Base-by-base conservation (phyloP, 2,797 vertebrate species). In the Melanotaenia pygmaea region DNA sequence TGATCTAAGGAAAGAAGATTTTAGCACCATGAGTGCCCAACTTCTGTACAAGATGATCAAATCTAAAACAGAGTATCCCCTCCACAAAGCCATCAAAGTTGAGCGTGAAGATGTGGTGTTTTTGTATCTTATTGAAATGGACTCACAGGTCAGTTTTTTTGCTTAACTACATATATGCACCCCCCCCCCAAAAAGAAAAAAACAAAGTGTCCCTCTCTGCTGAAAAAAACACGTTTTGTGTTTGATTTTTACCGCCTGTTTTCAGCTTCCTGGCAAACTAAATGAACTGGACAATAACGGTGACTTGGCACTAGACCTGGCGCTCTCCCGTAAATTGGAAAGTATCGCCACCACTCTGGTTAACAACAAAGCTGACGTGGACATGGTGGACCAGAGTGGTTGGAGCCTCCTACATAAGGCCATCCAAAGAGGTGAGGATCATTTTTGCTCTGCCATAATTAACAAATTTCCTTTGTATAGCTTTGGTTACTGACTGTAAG, bases 21-120 rank as follows among this genome's bases (percentile, higher is more conserved):
- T 99, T 89, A 97, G 97, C 86, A 98, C 95, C 79, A 97, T 99
- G 97, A 97, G 97, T 68, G 98, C 98, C 68, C 98, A 96, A 88
- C 93, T 99, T 9, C 80, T 99, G 54, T 99, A 96, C 88, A 99
- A 99, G 93, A 99, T 99, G 98, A 98, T 99, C 89, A 98, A 99
- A 80, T 99, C 98, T 3, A 99, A 99, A 93, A 99, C 98, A 0
- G 97, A 99, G 69, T 99, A 94, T 85, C 97, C 98, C 16, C 93
- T 99, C 65, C 98, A 99, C 87, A 99, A 99, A 93, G 98, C 98
- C 75, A 99, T 99, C 88, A 98, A 96, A 93, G 95, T 99, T 30
- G 97, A 99, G 85, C 91, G 98, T 79, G 98, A 99, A 89, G 98
- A 99, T 54, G 98, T 99, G 28, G 94, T 99, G 72, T 99, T 99